Base-by-base conservation (phyloP, 2,888 invertebrate genomes). In the Melipona bicolor region DNA sequence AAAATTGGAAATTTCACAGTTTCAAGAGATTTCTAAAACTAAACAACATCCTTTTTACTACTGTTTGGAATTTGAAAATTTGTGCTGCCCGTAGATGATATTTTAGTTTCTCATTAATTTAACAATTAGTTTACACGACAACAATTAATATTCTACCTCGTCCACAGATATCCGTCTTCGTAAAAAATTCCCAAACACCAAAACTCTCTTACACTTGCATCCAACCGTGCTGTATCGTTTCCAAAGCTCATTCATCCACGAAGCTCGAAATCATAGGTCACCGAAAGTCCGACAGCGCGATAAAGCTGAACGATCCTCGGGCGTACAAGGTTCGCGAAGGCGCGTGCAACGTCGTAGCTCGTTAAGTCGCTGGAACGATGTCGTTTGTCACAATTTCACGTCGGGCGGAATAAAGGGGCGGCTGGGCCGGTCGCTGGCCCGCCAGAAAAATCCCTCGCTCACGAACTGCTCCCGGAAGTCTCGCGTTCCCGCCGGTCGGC, bases 391-490 rank as follows among this genome's bases (percentile, higher is more conserved):
- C 49, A 73, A 84, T 76, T 84, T 84, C 75, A 70, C 70, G 85
- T 76, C 59, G 71, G 77, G 68, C 43, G 77, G 84, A 76, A 68
- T 56, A 64, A 84, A 77, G 72, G 72, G 78, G 84, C 52, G 80
- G 64, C 50, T 36, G 32, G 67, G 61, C 68, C n/a, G 61, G 61
- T 17, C 27, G 24, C 6, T 2, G 19, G 70, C 24, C 54, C 11
- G 32, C 32, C 76, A 52, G 67, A 84, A 77, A 82, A 87, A 85
- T 79, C 54, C 75, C 50, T 54, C 43, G 76, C 74, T 71, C 83
- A 77, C 80, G 77, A 86, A 84, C 59, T 74, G 78, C 85, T 86
- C 84, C 86, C 88, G 89, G 88, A 89, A 89, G 78, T 84, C 79
- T 64, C 79, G 82, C 82, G 86, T 84, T 87, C 84, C 78, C 85